phyloP scores from a whole-genome alignment of 1,140 invertebrate genomes.

The Rhynchophorus ferrugineus region DNA sequence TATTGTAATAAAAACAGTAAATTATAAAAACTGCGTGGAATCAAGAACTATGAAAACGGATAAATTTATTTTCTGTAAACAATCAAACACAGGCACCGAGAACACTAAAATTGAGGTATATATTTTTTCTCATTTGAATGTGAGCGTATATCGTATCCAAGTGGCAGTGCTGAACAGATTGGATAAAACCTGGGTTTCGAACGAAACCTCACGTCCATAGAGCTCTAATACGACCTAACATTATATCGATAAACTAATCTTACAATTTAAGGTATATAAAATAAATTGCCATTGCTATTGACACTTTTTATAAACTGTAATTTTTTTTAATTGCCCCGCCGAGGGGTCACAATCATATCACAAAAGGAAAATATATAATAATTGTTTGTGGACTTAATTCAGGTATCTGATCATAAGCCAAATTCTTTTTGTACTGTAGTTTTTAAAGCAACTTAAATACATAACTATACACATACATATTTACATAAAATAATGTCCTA shows the following conservation, averaged over 20 bases:
- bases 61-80: neutral
- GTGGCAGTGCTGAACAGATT: neutral
- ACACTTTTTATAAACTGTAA: neutral
- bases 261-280: neutral
- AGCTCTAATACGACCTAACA: neutral
- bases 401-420: neutral
- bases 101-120: neutral
- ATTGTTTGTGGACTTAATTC: neutral
- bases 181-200: neutral
- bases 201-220: neutral
- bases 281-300: neutral
- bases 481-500: neutral
- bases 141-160: neutral
- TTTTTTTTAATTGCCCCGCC: neutral
- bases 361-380: too few relatives aligned
- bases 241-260: neutral
- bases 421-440: neutral
- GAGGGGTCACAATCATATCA: neutral
- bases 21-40: neutral
- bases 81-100: neutral
- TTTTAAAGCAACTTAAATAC: neutral
- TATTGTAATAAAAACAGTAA: neutral
- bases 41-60: neutral
- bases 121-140: neutral
- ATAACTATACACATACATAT: neutral